Evolutionary conservation across 2,888 invertebrate species (phyloP).

Genomic region (Catocala fraxini): DNA sequence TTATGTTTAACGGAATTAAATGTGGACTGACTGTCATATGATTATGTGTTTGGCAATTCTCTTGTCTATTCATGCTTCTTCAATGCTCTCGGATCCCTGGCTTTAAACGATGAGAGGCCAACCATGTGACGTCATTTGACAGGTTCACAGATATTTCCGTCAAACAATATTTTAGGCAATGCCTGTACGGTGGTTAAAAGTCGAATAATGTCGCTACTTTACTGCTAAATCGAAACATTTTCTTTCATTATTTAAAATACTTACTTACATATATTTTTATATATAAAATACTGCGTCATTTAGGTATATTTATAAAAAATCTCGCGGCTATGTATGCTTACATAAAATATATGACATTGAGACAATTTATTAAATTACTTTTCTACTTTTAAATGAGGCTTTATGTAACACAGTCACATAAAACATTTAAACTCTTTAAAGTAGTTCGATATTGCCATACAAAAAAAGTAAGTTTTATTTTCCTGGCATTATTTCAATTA

Average conservation of each 20-base stretch:
- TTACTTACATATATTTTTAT: constrained; percentile 20
- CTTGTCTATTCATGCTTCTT: not conserved
- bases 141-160: not conserved
- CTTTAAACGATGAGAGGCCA: too few relatives aligned
- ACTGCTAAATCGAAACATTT: constrained; percentile 39
- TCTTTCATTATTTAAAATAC: constrained; percentile 35
- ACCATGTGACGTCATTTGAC: not conserved
- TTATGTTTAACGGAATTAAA: not conserved
- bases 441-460: constrained; percentile 5
- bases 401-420: too few relatives aligned
- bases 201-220: not conserved
- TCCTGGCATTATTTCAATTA: constrained; percentile 7
- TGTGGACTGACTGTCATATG: not conserved
- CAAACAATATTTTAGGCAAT: not conserved
- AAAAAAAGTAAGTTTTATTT: constrained; percentile 5
- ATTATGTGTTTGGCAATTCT: not conserved
- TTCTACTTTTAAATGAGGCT: too few relatives aligned
- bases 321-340: constrained; percentile 19
- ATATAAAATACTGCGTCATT: constrained; percentile 40
- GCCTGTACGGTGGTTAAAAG: too few relatives aligned
- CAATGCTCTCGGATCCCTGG: too few relatives aligned
- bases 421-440: not conserved
- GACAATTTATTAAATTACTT: not conserved
- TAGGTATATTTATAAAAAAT: constrained; percentile 9
- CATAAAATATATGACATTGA: constrained; percentile 11